A percentile compares a stretch with the other conserved stretches of the same genome.
These are phyloP conservation scores for Neodiprion pinetum DNA, from an alignment of 1,140 invertebrate species.

Conservation along the genomic window DNA sequence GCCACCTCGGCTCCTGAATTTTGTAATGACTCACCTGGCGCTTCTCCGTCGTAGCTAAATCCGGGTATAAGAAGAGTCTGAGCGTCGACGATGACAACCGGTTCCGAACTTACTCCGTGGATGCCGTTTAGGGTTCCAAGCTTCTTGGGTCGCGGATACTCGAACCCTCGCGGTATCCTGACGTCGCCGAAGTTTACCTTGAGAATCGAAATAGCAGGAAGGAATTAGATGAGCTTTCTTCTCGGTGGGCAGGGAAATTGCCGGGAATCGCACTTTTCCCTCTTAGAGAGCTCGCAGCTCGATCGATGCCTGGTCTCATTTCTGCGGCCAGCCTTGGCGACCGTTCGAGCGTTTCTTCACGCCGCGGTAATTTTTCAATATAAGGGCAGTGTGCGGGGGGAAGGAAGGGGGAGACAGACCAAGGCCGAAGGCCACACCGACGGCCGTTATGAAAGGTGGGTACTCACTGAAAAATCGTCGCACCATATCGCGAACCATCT, in stretches of 20 bases:
- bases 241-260: background rate
- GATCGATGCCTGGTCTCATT: background rate
- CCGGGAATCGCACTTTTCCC: background rate
- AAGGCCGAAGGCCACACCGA: background rate
- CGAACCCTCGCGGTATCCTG: slow-evolving; percentile 77
- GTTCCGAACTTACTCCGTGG: slow-evolving; percentile 84
- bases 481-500: slow-evolving; percentile 92
- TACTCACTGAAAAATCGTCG: slow-evolving; percentile 82
- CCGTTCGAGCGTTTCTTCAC: no score
- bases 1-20: no score
- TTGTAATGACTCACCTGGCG: slow-evolving; percentile 72
- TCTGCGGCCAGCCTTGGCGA: no score
- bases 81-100: slow-evolving; percentile 87
- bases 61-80: slow-evolving; percentile 88
- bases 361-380: no score
- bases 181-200: slow-evolving; percentile 93
- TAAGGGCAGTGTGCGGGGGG: no score
- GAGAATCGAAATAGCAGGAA: slow-evolving; percentile 30
- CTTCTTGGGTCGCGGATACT: slow-evolving; percentile 84
- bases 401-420: no score
- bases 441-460: no score
- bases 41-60: slow-evolving; percentile 89
- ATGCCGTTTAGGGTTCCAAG: slow-evolving; percentile 77
- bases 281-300: background rate
- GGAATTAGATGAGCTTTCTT: background rate